phyloP scores from a whole-genome alignment of 2,113 vertebrate genomes.

The Dicaeum eximium region DNA sequence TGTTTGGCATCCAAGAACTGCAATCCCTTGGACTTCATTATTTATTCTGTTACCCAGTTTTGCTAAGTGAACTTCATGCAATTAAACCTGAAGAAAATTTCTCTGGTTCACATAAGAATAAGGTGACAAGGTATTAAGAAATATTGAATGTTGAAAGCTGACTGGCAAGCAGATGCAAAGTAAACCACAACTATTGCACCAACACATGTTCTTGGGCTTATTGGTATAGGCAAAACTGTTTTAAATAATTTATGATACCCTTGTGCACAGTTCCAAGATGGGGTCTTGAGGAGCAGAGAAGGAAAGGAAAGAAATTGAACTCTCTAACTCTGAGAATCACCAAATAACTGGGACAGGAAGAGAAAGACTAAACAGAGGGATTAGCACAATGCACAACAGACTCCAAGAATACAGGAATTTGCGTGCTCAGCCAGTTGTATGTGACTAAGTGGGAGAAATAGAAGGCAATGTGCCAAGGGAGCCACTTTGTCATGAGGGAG shows the following conservation, averaged over 20 bases:
- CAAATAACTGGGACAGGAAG: neutral
- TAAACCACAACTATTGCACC: slow-evolving; percentile 31
- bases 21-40: neutral
- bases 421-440: neutral
- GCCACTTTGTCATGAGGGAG: neutral
- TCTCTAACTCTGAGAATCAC: neutral
- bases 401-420: neutral
- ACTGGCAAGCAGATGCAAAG: slow-evolving; percentile 11
- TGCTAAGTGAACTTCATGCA: neutral
- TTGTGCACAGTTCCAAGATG: neutral
- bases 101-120: neutral
- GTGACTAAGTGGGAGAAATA: neutral
- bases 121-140: neutral
- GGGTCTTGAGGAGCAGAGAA: neutral
- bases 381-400: neutral
- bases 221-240: neutral
- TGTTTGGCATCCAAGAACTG: neutral
- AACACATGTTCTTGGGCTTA: neutral
- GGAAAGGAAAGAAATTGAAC: neutral
- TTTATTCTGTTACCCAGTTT: neutral
- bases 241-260: slow-evolving; percentile 3
- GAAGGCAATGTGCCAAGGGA: neutral
- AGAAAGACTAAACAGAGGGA: neutral
- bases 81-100: neutral
- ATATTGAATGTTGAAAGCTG: slow-evolving; percentile 29